Evolutionary conservation across 1,140 invertebrate species (phyloP).

Genomic region (Augochlora pura): DNA sequence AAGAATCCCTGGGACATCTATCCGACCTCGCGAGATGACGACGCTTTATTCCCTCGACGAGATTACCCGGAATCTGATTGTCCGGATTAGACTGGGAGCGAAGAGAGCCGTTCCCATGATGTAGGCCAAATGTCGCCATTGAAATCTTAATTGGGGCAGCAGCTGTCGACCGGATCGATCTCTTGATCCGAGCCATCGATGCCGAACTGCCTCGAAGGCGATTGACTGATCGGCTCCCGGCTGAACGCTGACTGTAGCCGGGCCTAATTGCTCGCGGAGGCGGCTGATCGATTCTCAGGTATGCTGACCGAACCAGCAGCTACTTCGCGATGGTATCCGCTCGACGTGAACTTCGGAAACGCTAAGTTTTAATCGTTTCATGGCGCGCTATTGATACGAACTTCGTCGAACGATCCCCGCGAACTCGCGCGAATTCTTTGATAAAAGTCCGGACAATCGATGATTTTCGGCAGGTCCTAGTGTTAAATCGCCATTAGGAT

Average conservation of each 20-base stretch:
- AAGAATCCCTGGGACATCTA: conserved; percentile 21
- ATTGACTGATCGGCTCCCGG: not conserved
- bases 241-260: not conserved
- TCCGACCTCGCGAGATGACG: not conserved
- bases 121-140: not conserved
- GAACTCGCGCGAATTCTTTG: too few relatives aligned
- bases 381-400: too few relatives aligned
- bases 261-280: not conserved
- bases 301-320: not conserved
- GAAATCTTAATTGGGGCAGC: not conserved
- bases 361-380: not conserved
- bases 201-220: not conserved
- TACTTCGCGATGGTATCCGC: not conserved
- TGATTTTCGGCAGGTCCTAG: too few relatives aligned
- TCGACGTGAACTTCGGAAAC: not conserved
- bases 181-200: not conserved
- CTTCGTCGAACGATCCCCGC: too few relatives aligned
- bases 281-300: not conserved
- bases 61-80: not conserved
- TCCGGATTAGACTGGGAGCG: too few relatives aligned
- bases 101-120: too few relatives aligned
- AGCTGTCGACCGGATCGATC: not conserved
- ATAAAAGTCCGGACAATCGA: too few relatives aligned
- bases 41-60: not conserved
- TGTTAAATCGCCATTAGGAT: too few relatives aligned